Base-by-base conservation (phyloP, 2,113 vertebrate genomes). In the Fukomys damarensis region DNA sequence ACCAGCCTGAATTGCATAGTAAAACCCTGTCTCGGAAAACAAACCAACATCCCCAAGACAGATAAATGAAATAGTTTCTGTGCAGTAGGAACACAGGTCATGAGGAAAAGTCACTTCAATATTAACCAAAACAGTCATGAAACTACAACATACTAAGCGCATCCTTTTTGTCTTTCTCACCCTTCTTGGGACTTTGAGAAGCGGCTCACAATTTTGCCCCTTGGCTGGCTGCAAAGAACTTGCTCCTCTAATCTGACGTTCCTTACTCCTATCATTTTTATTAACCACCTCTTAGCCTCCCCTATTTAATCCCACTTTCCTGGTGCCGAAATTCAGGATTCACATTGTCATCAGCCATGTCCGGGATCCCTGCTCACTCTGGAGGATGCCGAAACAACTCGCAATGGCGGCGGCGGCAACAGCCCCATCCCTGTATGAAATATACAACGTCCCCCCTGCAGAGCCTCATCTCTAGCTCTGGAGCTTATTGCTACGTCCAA, bases 401-500 rank as follows among this genome's bases (percentile, higher is more conserved):
- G 66, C 46, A 43, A 35, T n/a, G n/a, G 35, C 6, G n/a, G 3
- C 19, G 59, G 3, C 19, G 59, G 41, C 4, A 12, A 28, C 26
- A 74, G 72, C 49, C 46, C 26, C n/a, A 79, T 30, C 41, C 32
- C 58, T 7, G 2, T 3, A 17, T 3, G 59, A 87, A 81, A 83
- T 28, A 88, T 20, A 72, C 35, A 68, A 66, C 77, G 93, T 89
- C 35, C 54, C 72, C 35, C 92, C 54, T 63, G 35, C 30, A 30
- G 2, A 43, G 58, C 41, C 49, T 68, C 35, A 72, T 82, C 86
- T 95, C 70, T 72, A 46, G 84, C 87, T 87, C 58, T 93, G 72
- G 26, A 89, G 56, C 70, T 94, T 89, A 76, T 35, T 96, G 77
- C 96, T n/a, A 54, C 3, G 93, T 41, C 28, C 72, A 24, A 88